Conservation (phyloP, 2,113 vertebrate genomes). For the Salvelinus namaycush region DNA sequence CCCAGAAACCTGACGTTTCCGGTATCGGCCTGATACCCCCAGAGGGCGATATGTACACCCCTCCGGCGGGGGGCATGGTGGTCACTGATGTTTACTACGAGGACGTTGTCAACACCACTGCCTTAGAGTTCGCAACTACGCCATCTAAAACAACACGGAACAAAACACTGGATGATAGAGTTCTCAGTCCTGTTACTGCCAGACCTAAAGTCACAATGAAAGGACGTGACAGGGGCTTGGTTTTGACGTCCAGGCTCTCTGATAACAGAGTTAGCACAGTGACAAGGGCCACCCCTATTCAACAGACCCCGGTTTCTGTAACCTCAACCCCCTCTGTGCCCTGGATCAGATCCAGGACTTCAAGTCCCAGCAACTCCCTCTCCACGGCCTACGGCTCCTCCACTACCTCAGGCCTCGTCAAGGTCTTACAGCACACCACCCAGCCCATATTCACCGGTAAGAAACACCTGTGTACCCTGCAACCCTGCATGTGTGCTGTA, state of each 20-base stretch:
- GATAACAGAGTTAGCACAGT: background rate
- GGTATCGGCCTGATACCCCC: conserved; percentile 25
- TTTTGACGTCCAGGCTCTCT: background rate
- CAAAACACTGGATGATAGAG: background rate
- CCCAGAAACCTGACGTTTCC: conserved; percentile 8
- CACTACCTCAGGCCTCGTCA: conserved; percentile 70
- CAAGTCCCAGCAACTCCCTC: conserved; percentile 50
- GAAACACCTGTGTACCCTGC: background rate
- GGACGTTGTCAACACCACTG: conserved; percentile 48
- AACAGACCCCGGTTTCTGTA: conserved; percentile 65
- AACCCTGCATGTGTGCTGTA: background rate
- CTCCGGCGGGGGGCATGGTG: conserved; percentile 47
- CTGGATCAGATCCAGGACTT: conserved; percentile 37
- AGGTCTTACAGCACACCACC: conserved; percentile 84
- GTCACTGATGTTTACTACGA: conserved; percentile 71
- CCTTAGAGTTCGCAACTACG: conserved; percentile 22
- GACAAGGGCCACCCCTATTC: conserved; percentile 37
- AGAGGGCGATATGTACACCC: conserved; percentile 32
- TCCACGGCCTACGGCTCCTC: conserved; percentile 48
- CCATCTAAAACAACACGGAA: no score
- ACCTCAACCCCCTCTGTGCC: conserved; percentile 73
- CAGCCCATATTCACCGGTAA: conserved; percentile 90
- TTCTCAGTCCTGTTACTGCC: no score
- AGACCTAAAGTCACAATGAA: conserved; percentile 20
- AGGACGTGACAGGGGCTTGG: conserved; percentile 1